Conservation (phyloP, 2,888 invertebrate genomes). For the Brassicogethes aeneus region DNA sequence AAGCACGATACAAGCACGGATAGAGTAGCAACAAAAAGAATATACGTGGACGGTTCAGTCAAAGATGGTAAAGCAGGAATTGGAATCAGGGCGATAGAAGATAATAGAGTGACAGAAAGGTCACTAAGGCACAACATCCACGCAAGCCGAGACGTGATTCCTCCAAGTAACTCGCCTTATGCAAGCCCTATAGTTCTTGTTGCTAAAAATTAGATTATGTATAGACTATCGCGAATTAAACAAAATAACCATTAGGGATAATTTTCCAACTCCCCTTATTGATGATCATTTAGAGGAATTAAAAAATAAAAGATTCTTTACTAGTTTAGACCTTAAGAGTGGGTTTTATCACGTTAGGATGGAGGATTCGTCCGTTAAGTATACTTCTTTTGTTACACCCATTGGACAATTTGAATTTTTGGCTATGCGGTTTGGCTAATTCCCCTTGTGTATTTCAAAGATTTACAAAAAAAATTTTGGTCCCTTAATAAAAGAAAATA, state of each 20-base stretch:
- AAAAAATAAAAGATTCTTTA: conserved; percentile 17
- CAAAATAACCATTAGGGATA: conserved; percentile 1
- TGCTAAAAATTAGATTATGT: conserved; percentile 4
- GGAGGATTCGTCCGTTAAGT: conserved; percentile 14
- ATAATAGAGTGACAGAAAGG: neutral
- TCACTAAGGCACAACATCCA: neutral
- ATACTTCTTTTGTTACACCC: conserved; percentile 22
- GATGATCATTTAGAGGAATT: conserved; percentile 14
- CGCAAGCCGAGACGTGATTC: neutral
- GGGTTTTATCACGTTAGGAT: conserved; percentile 23
- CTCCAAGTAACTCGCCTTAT: neutral
- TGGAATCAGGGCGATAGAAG: neutral
- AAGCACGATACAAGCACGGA: neutral
- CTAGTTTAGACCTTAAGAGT: conserved; percentile 20
- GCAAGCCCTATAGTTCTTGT: conserved; percentile 2
- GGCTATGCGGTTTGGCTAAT: conserved; percentile 33
- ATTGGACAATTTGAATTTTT: conserved; percentile 24
- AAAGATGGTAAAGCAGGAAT: neutral
- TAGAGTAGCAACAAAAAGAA: neutral
- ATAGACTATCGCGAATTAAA: conserved; percentile 3
- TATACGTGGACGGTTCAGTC: neutral
- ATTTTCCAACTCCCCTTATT: conserved; percentile 5
- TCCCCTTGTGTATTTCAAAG: conserved; percentile 29
- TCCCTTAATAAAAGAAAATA: conserved; percentile 15
- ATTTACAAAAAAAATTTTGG: conserved; percentile 26